Conservation (phyloP, 2,888 invertebrate genomes). For the Caenorhabditis becei region DNA sequence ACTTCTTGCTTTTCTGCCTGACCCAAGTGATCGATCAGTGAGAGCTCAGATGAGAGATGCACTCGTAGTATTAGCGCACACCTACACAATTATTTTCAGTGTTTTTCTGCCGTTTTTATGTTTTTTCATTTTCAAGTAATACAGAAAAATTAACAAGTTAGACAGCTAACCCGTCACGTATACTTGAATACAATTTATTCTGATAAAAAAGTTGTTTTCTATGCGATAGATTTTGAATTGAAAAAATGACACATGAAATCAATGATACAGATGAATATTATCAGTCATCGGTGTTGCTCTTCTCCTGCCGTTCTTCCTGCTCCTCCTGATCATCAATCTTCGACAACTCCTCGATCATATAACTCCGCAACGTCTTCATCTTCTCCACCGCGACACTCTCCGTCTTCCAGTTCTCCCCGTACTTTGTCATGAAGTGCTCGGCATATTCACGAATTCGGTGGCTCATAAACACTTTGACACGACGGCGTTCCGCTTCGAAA, state of each 20-base stretch:
- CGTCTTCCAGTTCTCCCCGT: slow-evolving; percentile 34
- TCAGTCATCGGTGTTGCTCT: background rate
- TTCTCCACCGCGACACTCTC: slow-evolving; percentile 33
- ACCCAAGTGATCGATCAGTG: too few relatives aligned
- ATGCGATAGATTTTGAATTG: background rate
- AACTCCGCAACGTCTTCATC: slow-evolving; percentile 26
- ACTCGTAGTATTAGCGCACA: too few relatives aligned
- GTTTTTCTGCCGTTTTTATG: too few relatives aligned
- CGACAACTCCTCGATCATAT: slow-evolving; percentile 35
- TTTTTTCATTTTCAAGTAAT: too few relatives aligned
- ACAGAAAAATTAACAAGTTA: too few relatives aligned
- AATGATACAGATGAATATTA: slow-evolving; percentile 3
- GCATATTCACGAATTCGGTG: slow-evolving; percentile 37
- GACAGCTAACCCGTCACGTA: too few relatives aligned
- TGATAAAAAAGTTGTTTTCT: too few relatives aligned
- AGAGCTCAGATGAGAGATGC: too few relatives aligned
- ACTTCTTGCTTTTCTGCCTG: too few relatives aligned
- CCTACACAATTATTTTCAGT: too few relatives aligned
- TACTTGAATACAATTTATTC: too few relatives aligned
- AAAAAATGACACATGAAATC: background rate
- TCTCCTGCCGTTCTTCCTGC: background rate
- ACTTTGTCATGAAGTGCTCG: slow-evolving; percentile 34
- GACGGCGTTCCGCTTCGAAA: slow-evolving; percentile 34
- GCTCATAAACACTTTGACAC: slow-evolving; percentile 42
- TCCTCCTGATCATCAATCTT: slow-evolving; percentile 41